Percentiles rank a stretch among this genome's conserved stretches.
These are phyloP conservation scores for Fundulus diaphanus DNA, from an alignment of 2,797 vertebrate species.

Conservation along the genomic window DNA sequence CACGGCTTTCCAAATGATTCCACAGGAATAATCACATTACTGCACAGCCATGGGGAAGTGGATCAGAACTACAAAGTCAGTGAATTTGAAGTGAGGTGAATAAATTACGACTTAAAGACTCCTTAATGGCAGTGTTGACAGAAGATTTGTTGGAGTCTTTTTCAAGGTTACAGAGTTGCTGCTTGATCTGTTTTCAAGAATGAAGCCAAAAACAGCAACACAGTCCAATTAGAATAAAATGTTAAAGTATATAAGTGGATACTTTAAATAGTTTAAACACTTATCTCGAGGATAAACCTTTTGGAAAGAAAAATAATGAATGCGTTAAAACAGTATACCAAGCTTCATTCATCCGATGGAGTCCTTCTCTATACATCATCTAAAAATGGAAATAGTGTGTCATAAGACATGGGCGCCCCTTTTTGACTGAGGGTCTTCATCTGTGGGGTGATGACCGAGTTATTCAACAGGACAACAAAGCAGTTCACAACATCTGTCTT, in stretches of 20 bases:
- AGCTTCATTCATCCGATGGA: not conserved
- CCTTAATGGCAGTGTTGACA: conserved; percentile 3
- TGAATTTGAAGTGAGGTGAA: conserved; percentile 1
- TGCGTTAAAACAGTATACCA: not conserved
- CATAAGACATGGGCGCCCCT: not conserved
- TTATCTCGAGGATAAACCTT: not conserved
- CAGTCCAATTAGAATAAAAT: not conserved
- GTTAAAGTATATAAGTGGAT: too few relatives aligned
- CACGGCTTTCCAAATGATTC: conserved; percentile 1
- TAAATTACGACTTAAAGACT: conserved; percentile 9
- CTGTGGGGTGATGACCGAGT: not conserved
- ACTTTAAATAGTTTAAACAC: not conserved
- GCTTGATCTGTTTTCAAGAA: conserved; percentile 6
- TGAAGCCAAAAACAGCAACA: not conserved
- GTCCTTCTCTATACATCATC: not conserved
- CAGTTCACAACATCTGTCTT: not conserved
- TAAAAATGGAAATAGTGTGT: not conserved
- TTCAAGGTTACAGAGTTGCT: not conserved
- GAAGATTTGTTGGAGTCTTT: conserved; percentile 8
- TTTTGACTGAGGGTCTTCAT: not conserved
- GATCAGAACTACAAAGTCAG: not conserved
- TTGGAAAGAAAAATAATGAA: not conserved
- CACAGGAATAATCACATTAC: not conserved
- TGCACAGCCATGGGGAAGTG: not conserved
- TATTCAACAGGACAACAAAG: not conserved